Evolutionary conservation across 2,113 vertebrate genomes (phyloP), one percentile per base, ranked within the genome.

Genomic region (Rhea americana): DNA sequence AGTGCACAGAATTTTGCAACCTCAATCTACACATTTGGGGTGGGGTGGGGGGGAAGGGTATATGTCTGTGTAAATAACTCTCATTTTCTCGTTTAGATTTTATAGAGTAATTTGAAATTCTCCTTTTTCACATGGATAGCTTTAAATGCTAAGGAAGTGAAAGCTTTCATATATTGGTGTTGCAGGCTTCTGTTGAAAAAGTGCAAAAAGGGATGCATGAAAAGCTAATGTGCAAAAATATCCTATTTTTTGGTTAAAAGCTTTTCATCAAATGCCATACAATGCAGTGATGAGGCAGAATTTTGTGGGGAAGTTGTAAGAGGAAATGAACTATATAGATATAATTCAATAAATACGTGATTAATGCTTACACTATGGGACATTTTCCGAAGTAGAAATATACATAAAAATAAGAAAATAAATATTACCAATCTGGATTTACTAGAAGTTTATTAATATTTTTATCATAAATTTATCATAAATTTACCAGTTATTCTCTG

Each of bases 381-480:
- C 0, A 13, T 78, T 76, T 84, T 89, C 62, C 75, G 45, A 70
- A 79, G 11, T 30, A 53, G 53, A 87, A 72, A 48, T 66, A 41
- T 3, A 19, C 4, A 37, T 58, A 41, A 37, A 37, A 35, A 45
- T 18, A 78, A 51, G 41, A 67, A 80, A 87, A 79, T 50, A 55
- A 88, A 67, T 58, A 18, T 53, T 20, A 58, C 20, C 24, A 18
- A 5, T 47, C 15, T 85, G 30, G 13, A 77, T 91, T 82, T 85
- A 53, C 6, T 82, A 62, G 39, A 61, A 25, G 5, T 53, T 70
- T 76, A 58, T 79, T 32, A 85, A 56, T 58, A 86, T 73, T 89
- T 89, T 92, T 62, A 73, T 87, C 21, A 77, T 70, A 63, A 92
- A 82, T 89, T 92, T 62, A 73, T 87, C 21, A 77, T 70, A 63